phyloP scores from a whole-genome alignment of 1,140 invertebrate genomes.

The Temnothorax curvispinosus region DNA sequence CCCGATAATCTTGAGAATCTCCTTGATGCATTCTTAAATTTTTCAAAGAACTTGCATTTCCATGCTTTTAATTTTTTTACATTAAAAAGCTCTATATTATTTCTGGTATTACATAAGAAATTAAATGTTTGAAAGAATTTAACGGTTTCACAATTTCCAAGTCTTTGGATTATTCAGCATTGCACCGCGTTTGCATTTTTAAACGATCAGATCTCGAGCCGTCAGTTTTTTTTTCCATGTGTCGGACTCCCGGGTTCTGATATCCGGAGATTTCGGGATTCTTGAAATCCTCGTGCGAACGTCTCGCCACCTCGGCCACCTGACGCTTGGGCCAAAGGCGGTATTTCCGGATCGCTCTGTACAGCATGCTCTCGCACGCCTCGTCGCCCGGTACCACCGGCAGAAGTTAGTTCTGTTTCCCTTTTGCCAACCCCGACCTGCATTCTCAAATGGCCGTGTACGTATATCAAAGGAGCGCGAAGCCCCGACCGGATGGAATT shows the following conservation, averaged over 20 bases:
- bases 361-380: constrained; percentile 50
- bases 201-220: background rate
- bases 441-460: constrained; percentile 48
- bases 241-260: background rate
- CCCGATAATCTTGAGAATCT: background rate
- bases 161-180: background rate
- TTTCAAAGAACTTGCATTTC: background rate
- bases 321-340: background rate
- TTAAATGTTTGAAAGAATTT: background rate
- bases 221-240: background rate
- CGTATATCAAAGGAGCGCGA: constrained; percentile 21
- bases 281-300: constrained; percentile 18
- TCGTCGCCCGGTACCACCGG: constrained; percentile 41
- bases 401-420: constrained; percentile 50
- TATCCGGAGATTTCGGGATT: background rate
- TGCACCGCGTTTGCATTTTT: background rate
- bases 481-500: background rate
- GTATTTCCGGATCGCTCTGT: constrained; percentile 23
- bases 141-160: background rate
- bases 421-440: constrained; percentile 49
- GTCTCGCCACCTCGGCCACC: background rate
- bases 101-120: background rate
- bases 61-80: background rate
- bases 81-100: too few species aligned
- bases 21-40: background rate